A percentile compares a stretch with the other conserved stretches of the same genome.
Evolutionary conservation across 2,888 invertebrate genomes (phyloP).

Genomic region (Venusia cambrica): DNA sequence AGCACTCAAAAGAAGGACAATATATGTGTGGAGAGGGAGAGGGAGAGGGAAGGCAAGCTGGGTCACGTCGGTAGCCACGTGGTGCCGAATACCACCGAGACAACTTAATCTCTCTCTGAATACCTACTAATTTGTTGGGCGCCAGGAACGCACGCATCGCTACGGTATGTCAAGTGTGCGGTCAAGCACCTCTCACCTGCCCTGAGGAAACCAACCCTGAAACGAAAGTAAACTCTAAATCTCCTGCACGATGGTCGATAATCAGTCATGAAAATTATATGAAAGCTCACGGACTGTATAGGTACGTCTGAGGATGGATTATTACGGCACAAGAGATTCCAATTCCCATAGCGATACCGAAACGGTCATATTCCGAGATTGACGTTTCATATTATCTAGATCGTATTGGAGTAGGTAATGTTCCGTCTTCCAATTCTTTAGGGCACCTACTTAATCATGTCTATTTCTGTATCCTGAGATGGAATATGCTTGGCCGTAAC

Average conservation of each 20-base stretch:
- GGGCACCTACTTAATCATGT: conserved; percentile 17
- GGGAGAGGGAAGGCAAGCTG: conserved; percentile 12
- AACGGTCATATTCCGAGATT: conserved; percentile 10
- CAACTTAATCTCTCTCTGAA: conserved; percentile 61
- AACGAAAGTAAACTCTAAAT: conserved; percentile 18
- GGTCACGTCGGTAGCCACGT: conserved; percentile 23
- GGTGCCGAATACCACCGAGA: conserved; percentile 48
- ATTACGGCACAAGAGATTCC: conserved; percentile 10
- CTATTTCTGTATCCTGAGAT: conserved; percentile 7
- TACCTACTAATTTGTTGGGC: conserved; percentile 60
- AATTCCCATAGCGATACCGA: conserved; percentile 13
- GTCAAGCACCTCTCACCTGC: conserved; percentile 68
- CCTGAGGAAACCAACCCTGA: conserved; percentile 21
- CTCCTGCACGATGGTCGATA: conserved; percentile 6
- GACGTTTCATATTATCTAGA: conserved; percentile 17
- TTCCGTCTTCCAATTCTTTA: conserved; percentile 11
- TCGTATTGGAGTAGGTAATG: conserved; percentile 8
- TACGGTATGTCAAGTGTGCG: conserved; percentile 52
- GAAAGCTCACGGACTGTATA: conserved; percentile 5
- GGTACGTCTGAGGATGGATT: conserved; percentile 1
- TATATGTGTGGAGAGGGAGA: conserved; percentile 20
- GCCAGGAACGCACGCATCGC: conserved; percentile 43
- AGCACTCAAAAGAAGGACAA: conserved; percentile 21
- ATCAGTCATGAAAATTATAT: background rate
- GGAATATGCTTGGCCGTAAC: conserved; percentile 5